Evolutionary conservation across 2,113 vertebrate genomes (phyloP).

Genomic region (Marmota monax): DNA sequence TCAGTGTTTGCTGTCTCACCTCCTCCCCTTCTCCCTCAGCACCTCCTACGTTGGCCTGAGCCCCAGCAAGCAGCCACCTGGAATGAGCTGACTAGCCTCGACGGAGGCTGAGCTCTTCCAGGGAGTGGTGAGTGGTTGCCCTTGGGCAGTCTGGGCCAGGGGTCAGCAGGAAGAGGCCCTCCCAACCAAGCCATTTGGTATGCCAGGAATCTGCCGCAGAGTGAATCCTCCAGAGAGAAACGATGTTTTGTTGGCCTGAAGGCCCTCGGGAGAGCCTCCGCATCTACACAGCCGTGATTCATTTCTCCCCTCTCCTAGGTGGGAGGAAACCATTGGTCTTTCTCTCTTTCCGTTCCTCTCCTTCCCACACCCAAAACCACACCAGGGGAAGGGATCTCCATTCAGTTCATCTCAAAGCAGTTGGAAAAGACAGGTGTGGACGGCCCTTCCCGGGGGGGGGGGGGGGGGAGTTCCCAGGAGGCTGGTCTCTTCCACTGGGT

Average conservation of each 20-base stretch:
- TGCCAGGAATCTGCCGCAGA: background rate
- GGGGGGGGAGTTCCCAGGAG: background rate
- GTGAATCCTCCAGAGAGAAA: background rate
- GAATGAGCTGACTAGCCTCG: background rate
- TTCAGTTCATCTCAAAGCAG: background rate
- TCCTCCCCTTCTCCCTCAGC: background rate
- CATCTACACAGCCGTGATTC: accelerated
- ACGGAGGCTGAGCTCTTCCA: too few relatives aligned
- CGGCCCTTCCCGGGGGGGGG: background rate
- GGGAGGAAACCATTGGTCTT: background rate
- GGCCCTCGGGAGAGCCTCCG: background rate
- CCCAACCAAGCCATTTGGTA: background rate
- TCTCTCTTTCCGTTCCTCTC: background rate
- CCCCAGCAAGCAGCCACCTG: background rate
- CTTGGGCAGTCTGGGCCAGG: background rate
- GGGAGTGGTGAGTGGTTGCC: background rate
- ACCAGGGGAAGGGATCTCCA: background rate
- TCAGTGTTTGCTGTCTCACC: background rate
- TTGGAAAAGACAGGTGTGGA: background rate
- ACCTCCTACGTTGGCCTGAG: background rate
- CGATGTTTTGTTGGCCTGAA: background rate
- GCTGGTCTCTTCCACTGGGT: background rate
- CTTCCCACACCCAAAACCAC: background rate
- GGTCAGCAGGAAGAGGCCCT: background rate
- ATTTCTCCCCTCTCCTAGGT: background rate